Evolutionary conservation across 2,888 invertebrate species (phyloP).

Genomic region (Synergus japonicus): DNA sequence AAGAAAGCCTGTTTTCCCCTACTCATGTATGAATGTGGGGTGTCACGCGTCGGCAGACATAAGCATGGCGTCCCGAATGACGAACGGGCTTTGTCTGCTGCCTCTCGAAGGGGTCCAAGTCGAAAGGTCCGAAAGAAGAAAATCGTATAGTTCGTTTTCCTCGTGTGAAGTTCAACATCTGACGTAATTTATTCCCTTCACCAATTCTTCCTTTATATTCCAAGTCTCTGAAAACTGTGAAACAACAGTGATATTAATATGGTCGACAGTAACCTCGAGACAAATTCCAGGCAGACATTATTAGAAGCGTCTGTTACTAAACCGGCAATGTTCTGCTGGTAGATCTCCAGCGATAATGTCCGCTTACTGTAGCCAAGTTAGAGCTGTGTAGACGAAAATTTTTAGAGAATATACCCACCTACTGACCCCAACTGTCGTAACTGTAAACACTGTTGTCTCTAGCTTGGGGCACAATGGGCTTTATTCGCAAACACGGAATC

Average conservation of each 20-base stretch:
- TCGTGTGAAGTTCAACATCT: slow-evolving; percentile 28
- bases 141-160: slow-evolving; percentile 23
- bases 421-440: slow-evolving; percentile 20
- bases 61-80: slow-evolving; percentile 33
- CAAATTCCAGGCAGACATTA: slow-evolving; percentile 12
- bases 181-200: slow-evolving; percentile 8
- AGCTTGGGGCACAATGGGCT: slow-evolving; percentile 44
- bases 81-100: slow-evolving; percentile 29
- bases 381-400: not conserved
- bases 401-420: slow-evolving; percentile 13
- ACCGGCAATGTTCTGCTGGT: not conserved
- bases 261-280: not conserved
- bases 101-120: slow-evolving; percentile 26
- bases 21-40: not conserved
- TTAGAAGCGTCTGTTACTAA: not conserved
- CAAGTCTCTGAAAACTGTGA: not conserved
- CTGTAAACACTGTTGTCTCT: slow-evolving; percentile 46
- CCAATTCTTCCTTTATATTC: not conserved
- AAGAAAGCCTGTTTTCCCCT: not conserved
- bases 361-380: not conserved
- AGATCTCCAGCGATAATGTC: slow-evolving; percentile 32
- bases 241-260: not conserved
- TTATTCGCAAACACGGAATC: slow-evolving; percentile 45
- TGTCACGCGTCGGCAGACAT: slow-evolving; percentile 27
- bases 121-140: slow-evolving; percentile 22